phyloP scores from a whole-genome alignment of 92 coral and sea anemone genomes.

The Montipora capitata region DNA sequence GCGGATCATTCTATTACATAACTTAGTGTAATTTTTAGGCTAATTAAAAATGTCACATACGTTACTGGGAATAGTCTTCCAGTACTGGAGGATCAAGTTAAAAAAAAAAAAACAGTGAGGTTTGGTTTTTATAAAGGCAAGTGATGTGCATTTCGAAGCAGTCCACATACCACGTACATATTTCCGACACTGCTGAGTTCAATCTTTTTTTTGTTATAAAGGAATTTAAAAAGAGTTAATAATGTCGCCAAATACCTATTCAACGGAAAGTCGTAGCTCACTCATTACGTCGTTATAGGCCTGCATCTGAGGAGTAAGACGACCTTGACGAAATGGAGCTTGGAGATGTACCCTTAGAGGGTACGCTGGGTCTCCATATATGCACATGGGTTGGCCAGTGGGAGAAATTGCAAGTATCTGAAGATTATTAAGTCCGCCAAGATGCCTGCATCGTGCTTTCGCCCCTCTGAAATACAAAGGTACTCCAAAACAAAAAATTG shows the following conservation, averaged over 20 bases:
- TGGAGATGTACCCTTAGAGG: neutral
- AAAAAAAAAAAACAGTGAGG: neutral
- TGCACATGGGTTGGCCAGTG: no score
- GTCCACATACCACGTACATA: neutral
- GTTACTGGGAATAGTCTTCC: no score
- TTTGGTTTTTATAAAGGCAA: slow-evolving; percentile 7
- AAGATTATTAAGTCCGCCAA: slow-evolving; percentile 2
- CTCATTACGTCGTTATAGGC: no score
- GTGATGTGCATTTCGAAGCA: slow-evolving; percentile 2
- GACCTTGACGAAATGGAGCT: slow-evolving; percentile 35
- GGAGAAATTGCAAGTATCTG: neutral
- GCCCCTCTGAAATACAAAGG: slow-evolving; percentile 25
- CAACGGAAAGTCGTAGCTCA: no score
- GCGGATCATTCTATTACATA: slow-evolving; percentile 12
- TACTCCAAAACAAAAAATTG: slow-evolving; percentile 35
- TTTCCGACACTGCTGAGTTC: neutral
- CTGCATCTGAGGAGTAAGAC: neutral
- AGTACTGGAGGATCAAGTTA: neutral
- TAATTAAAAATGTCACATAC: slow-evolving; percentile 14
- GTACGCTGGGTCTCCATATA: no score
- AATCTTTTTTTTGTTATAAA: neutral
- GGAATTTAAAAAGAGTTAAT: no score
- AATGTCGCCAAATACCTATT: no score
- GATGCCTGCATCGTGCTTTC: no score
- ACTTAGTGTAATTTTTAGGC: slow-evolving; percentile 28